Conservation (phyloP, 2,797 vertebrate genomes). For the Epinephelus awoara region DNA sequence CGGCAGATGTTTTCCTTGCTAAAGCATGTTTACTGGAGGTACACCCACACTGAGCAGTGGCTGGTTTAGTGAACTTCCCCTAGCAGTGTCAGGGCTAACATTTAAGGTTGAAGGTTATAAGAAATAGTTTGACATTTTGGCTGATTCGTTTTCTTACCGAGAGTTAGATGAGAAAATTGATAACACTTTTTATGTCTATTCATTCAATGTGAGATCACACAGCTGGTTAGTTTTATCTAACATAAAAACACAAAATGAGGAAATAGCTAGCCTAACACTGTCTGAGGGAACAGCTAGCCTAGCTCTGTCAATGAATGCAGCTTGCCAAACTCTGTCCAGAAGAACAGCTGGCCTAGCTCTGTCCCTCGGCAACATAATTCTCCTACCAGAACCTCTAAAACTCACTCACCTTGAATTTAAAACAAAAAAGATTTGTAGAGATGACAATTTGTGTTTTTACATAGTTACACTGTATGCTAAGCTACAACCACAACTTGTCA, state of each 20-base stretch:
- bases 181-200: not conserved
- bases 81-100: conserved; percentile 13
- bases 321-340: too few species aligned
- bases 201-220: not conserved
- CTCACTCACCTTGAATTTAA: not conserved
- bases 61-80: conserved; percentile 22
- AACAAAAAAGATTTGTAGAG: too few species aligned
- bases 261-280: not conserved
- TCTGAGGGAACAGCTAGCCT: too few species aligned
- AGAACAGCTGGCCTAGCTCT: not conserved
- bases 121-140: conserved; percentile 22
- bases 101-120: conserved; percentile 27
- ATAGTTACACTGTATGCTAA: not conserved
- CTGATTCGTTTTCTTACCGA: conserved; percentile 2
- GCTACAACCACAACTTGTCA: not conserved
- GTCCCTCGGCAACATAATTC: not conserved
- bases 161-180: conserved; percentile 14
- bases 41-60: conserved; percentile 31
- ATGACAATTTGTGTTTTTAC: not conserved
- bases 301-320: too few species aligned
- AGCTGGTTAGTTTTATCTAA: conserved; percentile 12
- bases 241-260: not conserved
- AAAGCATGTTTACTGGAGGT: conserved; percentile 36
- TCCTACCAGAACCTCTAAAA: not conserved
- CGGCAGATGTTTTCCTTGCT: conserved; percentile 39